Evolutionary conservation across 2,888 invertebrate species (phyloP).

Genomic region (Ennomos quercinarius): DNA sequence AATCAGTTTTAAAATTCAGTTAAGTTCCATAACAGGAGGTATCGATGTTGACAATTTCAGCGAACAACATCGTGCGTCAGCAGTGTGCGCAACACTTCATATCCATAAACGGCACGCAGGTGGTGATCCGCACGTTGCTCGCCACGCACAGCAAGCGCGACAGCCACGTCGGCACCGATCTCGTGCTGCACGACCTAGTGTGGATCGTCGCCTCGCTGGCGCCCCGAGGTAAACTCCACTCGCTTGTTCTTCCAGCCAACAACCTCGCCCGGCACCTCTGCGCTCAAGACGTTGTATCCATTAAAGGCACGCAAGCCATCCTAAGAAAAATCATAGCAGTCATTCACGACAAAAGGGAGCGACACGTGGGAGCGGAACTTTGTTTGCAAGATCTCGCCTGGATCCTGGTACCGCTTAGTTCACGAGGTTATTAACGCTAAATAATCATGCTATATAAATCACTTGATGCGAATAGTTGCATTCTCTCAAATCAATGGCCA

Average conservation of each 20-base stretch:
- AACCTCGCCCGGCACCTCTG: conserved; percentile 74
- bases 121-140: conserved; percentile 83
- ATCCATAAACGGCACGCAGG: conserved; percentile 83
- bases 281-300: conserved; percentile 75
- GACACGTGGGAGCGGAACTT: conserved; percentile 71
- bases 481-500: conserved; percentile 19
- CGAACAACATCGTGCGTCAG: conserved; percentile 78
- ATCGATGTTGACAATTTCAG: conserved; percentile 65
- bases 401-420: conserved; percentile 83
- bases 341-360: conserved; percentile 77
- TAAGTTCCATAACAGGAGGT: conserved; percentile 3
- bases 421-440: conserved; percentile 68
- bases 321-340: conserved; percentile 77
- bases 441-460: conserved; percentile 17
- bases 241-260: conserved; percentile 70
- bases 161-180: conserved; percentile 78
- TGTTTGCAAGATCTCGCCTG: conserved; percentile 84
- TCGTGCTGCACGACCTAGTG: conserved; percentile 85
- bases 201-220: conserved; percentile 87
- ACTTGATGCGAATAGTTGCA: conserved; percentile 6
- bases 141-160: conserved; percentile 82
- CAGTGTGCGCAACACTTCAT: conserved; percentile 83
- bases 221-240: conserved; percentile 73
- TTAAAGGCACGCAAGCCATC: conserved; percentile 82
- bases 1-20: conserved; percentile 1